Evolutionary conservation across 2,113 vertebrate species (phyloP), one percentile per base, ranked within the genome.

Genomic region (Candoia aspera): DNA sequence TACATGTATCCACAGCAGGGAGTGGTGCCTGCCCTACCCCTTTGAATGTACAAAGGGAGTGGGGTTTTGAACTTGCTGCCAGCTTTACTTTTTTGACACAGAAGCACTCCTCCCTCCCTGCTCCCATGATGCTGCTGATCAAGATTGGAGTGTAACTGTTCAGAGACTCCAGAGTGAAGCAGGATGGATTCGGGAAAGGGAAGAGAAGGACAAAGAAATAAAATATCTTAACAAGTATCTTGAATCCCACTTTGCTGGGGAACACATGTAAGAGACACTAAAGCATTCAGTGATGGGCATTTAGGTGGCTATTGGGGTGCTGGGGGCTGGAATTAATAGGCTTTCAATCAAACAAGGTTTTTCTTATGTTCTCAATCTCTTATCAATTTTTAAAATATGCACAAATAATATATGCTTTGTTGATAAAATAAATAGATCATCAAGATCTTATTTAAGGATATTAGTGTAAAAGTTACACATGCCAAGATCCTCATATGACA

Each of bases 341-440:
- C 26, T 29, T 86, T 86, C 62, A 26, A 64, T 62, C 37, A 17
- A 53, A 60, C 12, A 88, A 0, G 9, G 42, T 59, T 64, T 53
- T 54, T 53, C 42, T 49, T 42, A 26, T 26, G 23, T 62, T 88
- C 23, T 88, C 33, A 59, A 83, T 83, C 21, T 37, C 68, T 37
- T 90, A 90, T 58, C 26, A 90, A 37, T 83, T 33, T 83, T 90
- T 83, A 42, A 90, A 88, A 46, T 73, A 68, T 53, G 23, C 21
- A 42, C 10, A 53, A 29, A 89, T 64, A 90, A 42, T 84, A 11
- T 73, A 26, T 62, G 37, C 23, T 46, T 79, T 46, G 9, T 19
- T 84, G 73, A 58, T 90, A 84, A 24, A 84, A 90, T 58, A 90
- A 79, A 79, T 6, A 42, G 5, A 54, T 23, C 21, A 84, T 24